phyloP scores from a whole-genome alignment of 2,888 invertebrate genomes.

The Idaea aversata region DNA sequence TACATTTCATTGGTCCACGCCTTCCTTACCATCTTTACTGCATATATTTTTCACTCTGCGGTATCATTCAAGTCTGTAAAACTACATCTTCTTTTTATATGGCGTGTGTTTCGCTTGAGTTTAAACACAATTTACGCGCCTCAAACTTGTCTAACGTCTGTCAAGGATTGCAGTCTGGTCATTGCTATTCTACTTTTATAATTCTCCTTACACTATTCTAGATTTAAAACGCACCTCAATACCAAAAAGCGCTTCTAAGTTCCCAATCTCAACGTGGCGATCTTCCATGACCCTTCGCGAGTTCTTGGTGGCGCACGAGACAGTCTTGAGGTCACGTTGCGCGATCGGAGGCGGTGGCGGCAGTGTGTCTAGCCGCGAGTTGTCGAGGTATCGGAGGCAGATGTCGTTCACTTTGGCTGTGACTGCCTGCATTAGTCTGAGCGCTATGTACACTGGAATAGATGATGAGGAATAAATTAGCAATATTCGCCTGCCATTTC shows the following conservation, averaged over 20 bases:
- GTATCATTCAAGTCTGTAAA: too few relatives aligned
- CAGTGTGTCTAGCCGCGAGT: constrained; percentile 82
- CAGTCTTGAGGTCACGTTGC: constrained; percentile 75
- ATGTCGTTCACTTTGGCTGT: constrained; percentile 86
- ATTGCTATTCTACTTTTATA: too few relatives aligned
- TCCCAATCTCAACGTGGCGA: constrained; percentile 90
- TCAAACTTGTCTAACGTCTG: too few relatives aligned
- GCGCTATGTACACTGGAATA: constrained; percentile 84
- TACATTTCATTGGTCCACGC: not conserved
- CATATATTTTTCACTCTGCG: not conserved
- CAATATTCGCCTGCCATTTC: not conserved
- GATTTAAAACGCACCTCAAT: constrained; percentile 80
- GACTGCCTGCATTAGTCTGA: constrained; percentile 87
- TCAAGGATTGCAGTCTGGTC: too few relatives aligned
- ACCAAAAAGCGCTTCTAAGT: constrained; percentile 90
- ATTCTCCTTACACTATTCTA: not conserved
- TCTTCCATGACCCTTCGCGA: constrained; percentile 95
- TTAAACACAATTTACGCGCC: too few relatives aligned
- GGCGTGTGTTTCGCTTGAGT: too few relatives aligned
- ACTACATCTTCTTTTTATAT: too few relatives aligned
- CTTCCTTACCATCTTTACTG: too few relatives aligned
- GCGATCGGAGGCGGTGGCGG: constrained; percentile 81
- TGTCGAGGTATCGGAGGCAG: constrained; percentile 85
- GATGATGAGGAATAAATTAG: not conserved
- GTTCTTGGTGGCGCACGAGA: constrained; percentile 89